These are phyloP conservation scores for Arctopsyche grandis DNA, from an alignment of 1,140 invertebrate genomes.

Conservation along the genomic window DNA sequence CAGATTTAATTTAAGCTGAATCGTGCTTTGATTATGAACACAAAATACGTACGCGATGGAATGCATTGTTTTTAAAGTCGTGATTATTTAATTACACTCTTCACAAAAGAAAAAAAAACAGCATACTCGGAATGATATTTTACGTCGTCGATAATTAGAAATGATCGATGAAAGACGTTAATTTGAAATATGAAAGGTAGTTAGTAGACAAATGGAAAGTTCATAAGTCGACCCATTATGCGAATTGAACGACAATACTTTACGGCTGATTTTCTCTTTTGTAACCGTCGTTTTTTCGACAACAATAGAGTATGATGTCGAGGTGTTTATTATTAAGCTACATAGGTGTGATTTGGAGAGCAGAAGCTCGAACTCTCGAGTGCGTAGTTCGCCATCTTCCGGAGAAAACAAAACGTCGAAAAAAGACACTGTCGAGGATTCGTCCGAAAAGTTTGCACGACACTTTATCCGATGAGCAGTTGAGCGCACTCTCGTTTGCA, in stretches of 20 bases:
- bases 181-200: too few species aligned
- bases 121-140: too few species aligned
- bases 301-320: constrained; percentile 4
- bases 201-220: not conserved
- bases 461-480: not conserved
- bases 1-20: too few species aligned
- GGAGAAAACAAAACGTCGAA: constrained; percentile 14
- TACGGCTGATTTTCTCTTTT: not conserved
- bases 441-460: not conserved
- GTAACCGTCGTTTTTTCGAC: not conserved
- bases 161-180: too few species aligned
- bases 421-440: not conserved
- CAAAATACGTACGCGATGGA: too few species aligned
- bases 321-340: not conserved
- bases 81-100: too few species aligned
- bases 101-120: too few species aligned
- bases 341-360: not conserved
- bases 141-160: too few species aligned
- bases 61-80: too few species aligned
- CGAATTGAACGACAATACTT: not conserved
- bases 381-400: too few species aligned
- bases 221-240: constrained; percentile 3
- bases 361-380: too few species aligned
- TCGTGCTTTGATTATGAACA: too few species aligned
- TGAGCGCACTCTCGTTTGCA: not conserved